Evolutionary conservation across 1,140 invertebrate genomes (phyloP).

Genomic region (Drosophila nannoptera): DNA sequence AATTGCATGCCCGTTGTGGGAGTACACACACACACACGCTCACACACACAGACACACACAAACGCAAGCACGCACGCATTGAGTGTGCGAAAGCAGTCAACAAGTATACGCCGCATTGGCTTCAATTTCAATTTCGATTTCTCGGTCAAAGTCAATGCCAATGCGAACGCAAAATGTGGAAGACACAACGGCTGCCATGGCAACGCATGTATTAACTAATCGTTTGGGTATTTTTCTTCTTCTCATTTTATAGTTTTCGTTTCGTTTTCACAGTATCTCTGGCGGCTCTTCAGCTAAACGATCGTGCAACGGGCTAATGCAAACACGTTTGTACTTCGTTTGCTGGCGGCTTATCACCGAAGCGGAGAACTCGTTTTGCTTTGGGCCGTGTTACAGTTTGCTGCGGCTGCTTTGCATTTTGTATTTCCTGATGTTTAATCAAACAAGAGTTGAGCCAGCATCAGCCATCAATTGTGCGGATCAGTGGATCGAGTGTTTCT

Average conservation of each 20-base stretch:
- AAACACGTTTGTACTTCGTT: conserved; percentile 48
- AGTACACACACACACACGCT: conserved; percentile 15
- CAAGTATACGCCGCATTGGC: conserved; percentile 64
- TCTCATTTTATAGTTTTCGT: conserved; percentile 15
- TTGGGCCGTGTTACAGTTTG: conserved; percentile 74
- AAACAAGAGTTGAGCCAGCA: conserved; percentile 41
- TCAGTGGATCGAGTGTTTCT: neutral
- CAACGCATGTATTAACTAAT: conserved; percentile 58
- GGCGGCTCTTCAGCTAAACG: neutral
- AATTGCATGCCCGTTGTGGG: neutral
- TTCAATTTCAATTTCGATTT: conserved; percentile 70
- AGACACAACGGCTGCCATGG: conserved; percentile 30
- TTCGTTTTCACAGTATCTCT: conserved; percentile 7
- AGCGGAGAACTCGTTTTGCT: conserved; percentile 51
- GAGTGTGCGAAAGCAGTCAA: neutral
- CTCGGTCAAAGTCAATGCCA: conserved; percentile 78
- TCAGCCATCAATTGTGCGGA: conserved; percentile 35
- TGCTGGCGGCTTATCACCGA: conserved; percentile 51
- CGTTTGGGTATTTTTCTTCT: conserved; percentile 38
- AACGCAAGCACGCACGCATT: neutral
- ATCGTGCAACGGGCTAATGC: conserved; percentile 56
- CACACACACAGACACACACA: conserved; percentile 1
- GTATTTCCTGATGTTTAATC: conserved; percentile 75
- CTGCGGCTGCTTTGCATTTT: conserved; percentile 71
- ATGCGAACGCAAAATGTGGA: conserved; percentile 62